A percentile compares a stretch with the other conserved stretches of the same genome.
phyloP scores from a whole-genome alignment of 2,113 vertebrate species.

The Todiramphus chloris region DNA sequence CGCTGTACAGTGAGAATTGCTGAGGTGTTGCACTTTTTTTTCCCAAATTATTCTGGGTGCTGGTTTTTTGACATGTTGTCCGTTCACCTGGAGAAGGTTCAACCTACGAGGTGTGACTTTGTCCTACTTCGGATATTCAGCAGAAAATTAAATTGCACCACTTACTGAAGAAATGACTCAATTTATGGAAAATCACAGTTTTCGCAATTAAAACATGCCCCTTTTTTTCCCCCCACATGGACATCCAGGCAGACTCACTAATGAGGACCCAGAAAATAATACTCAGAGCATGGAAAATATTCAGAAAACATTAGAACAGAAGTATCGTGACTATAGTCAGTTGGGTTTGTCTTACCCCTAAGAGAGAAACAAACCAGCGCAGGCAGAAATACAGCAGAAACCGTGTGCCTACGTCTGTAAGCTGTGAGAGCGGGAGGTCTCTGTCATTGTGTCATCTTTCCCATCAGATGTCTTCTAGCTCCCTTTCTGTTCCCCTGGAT shows the following conservation, averaged over 20 bases:
- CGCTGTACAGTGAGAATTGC: background rate
- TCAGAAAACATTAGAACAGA: background rate
- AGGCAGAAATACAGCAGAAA: background rate
- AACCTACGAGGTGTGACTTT: background rate
- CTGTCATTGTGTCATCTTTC: background rate
- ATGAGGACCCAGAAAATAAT: background rate
- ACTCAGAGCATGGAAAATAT: background rate
- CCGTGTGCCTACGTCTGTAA: background rate
- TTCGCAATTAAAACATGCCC: background rate
- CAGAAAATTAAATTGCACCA: background rate
- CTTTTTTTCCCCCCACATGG: background rate
- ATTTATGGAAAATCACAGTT: background rate
- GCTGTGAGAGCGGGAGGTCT: background rate
- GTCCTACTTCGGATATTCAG: background rate
- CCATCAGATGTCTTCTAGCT: background rate
- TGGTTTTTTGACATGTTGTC: background rate
- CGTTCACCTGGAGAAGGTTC: background rate
- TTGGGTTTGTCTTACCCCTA: background rate
- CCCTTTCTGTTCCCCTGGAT: slow-evolving; percentile 2
- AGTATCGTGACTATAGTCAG: background rate
- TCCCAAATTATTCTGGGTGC: background rate
- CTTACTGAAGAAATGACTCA: background rate
- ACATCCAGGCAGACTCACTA: background rate
- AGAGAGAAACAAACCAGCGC: background rate
- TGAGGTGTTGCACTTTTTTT: background rate